Evolutionary conservation across 2,888 invertebrate genomes (phyloP), one percentile per base, ranked within the genome.

Genomic region (Stenurella melanura): DNA sequence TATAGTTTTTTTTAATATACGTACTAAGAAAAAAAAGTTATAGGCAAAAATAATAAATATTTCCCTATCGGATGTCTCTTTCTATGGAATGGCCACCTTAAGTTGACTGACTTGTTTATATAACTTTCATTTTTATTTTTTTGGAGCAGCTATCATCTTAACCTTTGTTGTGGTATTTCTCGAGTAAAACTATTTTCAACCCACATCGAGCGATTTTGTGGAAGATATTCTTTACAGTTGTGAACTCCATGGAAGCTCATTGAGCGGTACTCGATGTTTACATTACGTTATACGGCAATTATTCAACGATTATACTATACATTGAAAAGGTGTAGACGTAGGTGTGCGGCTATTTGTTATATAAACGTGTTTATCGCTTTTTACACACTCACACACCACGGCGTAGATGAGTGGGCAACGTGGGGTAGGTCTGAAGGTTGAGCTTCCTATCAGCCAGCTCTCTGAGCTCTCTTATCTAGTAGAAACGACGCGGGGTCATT

Each of bases 301-400:
- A 79, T 74, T 79, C 77, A 78, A 70, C 73, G 74, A 79, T 79
- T 80, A 80, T 78, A 76, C 76, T 71, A 70, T 76, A 80, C 79
- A 81, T 75, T 71, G 78, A 78, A 80, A 76, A 82, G 80, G 78
- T 77, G 82, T 79, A 73, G 68, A 74, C 72, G 79, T 82, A 74
- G 82, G 81, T 74, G 80, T 76, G 64, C 68, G 79, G 73, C 79
- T 80, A 80, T 82, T 80, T 81, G 81, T 82, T 80, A 78, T 73
- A 79, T 78, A 76, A 80, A 80, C 80, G 73, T 80, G 78, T 80
- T 79, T 76, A 76, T 74, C 54, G 75, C 58, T 72, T 76, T 80
- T 74, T 74, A 58, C 50, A 26, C 26, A 12, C 67, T 15, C 67
- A 17, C 50, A n/a, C 61, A 21, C 21, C 6, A 19, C 21, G 54